Evolutionary conservation across 2,797 vertebrate species (phyloP), one percentile per base, ranked within the genome.

Genomic region (Xiphorhynchus erythropygius): DNA sequence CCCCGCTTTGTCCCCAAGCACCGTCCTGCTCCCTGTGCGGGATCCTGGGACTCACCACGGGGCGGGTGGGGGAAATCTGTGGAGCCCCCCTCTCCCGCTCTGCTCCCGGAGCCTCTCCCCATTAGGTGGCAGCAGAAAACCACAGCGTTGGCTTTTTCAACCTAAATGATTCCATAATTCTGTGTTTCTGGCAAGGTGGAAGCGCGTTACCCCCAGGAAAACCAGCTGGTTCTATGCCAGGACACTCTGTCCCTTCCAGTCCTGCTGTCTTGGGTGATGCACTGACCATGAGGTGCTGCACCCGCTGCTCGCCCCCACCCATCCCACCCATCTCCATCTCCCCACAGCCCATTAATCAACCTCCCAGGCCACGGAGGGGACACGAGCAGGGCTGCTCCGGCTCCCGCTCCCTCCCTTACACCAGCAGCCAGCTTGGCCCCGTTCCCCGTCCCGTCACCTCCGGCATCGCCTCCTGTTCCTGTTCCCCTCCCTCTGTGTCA

Each of bases 61-160:
- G 19, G 11, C 10, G 19, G 27, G 7, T 5, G 5, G 1, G 27
- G 30, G 28, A 19, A 65, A 53, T 6, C 33, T 15, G 21, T 1
- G 7, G 27, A 41, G 39, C 22, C 9, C 32, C n/a, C 8, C 11
- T 27, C 4, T 10, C 30, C 25, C 28, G 0, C n/a, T 35, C 28
- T 3, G 3, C 84, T 25, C 60, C 60, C 22, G 4, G 68, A 39
- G 47, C 9, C 71, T 68, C 9, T 93, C 57, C 46, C 92, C 95
- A 24, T 87, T 92, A 96, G 96, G 73, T 95, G 96, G 95, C 95
- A 95, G 95, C 96, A 97, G 81, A 85, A 65, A 69, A 84, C 89
- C 83, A 78, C 80, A 41, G 80, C 57, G 24, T 64, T 35, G 65
- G 44, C 30, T 78, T 78, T 90, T 53, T 59, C 80, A 5, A 4